Conservation (phyloP, 2,113 vertebrate species). For the Panthera leo region DNA sequence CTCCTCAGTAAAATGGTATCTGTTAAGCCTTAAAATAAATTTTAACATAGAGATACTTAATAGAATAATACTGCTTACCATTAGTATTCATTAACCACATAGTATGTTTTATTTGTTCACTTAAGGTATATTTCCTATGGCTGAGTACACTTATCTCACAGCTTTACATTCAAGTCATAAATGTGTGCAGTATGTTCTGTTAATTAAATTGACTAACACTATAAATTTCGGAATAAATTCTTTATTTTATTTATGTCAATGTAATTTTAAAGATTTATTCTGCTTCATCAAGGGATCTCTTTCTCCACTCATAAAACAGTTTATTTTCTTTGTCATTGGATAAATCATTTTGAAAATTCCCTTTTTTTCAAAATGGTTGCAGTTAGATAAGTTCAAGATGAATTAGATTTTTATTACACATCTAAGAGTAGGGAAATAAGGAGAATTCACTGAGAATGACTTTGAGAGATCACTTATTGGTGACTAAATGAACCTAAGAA, state of each 20-base stretch:
- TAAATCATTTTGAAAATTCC: conserved; percentile 17
- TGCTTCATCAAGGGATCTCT: neutral
- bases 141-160: neutral
- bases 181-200: neutral
- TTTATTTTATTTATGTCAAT: neutral
- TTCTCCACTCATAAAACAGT: neutral
- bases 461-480: neutral
- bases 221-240: neutral
- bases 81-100: neutral
- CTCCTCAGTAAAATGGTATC: neutral
- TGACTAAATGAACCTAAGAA: neutral
- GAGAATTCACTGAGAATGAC: neutral
- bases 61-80: neutral
- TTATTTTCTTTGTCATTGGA: neutral
- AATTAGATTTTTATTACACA: neutral
- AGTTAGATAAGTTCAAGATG: conserved; percentile 32
- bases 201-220: conserved; percentile 42
- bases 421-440: neutral
- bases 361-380: conserved; percentile 42
- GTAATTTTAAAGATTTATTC: neutral
- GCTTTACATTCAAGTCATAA: neutral
- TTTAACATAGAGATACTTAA: neutral
- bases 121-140: neutral
- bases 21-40: conserved; percentile 13
- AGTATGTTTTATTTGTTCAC: neutral